Percentiles rank a stretch among this genome's conserved stretches.
Conservation (phyloP, 2,797 vertebrate genomes). For the Tamandua tetradactyla region DNA sequence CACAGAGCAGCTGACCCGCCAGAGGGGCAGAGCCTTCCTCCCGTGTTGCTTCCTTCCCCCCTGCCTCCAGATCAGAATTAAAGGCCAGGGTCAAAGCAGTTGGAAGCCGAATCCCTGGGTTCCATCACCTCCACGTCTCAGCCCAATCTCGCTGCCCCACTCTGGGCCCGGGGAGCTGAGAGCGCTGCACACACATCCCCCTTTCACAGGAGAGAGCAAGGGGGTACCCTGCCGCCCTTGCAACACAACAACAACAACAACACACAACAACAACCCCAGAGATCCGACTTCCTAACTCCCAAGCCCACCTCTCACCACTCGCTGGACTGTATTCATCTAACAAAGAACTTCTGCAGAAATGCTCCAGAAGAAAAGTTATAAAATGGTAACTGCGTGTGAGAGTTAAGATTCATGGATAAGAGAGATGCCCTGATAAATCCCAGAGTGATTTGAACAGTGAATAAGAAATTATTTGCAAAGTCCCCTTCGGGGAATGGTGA, state of each 20-base stretch:
- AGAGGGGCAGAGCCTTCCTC: neutral
- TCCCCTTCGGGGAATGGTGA: too few species aligned
- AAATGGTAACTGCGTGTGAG: rapidly evolving
- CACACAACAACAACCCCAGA: neutral
- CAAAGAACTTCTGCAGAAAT: neutral
- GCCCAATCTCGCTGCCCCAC: neutral
- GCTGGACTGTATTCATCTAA: neutral
- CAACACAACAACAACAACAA: neutral
- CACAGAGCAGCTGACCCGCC: neutral
- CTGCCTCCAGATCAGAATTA: neutral
- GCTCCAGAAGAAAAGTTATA: neutral
- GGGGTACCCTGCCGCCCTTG: rapidly evolving
- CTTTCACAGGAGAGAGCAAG: neutral
- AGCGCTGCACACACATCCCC: rapidly evolving
- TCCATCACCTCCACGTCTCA: neutral
- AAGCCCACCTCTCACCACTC: neutral
- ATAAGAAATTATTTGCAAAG: too few species aligned
- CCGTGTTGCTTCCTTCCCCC: too few species aligned
- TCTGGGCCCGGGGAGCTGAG: neutral
- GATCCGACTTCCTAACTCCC: neutral
- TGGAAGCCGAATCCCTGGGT: neutral
- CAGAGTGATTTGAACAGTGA: too few species aligned
- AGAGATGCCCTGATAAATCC: too few species aligned
- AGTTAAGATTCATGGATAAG: neutral
- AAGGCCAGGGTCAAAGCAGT: neutral